Percentiles rank a stretch among this genome's conserved stretches.
These are phyloP conservation scores for Drosophila paracracens DNA, from an alignment of 2,888 invertebrate species.

Conservation along the genomic window DNA sequence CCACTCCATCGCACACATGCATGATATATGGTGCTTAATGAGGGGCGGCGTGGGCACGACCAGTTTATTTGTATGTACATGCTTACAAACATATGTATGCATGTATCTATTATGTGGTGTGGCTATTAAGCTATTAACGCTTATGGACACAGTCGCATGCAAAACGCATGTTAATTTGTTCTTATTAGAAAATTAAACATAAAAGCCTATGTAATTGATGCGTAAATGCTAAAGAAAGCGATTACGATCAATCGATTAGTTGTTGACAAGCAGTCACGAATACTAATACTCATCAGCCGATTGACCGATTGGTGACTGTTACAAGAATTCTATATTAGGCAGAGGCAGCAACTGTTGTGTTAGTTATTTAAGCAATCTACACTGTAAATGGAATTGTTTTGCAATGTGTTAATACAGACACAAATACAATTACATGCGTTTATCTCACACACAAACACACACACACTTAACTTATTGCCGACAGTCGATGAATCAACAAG, in stretches of 20 bases:
- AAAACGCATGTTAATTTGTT: constrained; percentile 35
- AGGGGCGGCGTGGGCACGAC: constrained; percentile 18
- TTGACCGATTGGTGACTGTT: constrained; percentile 13
- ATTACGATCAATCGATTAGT: constrained; percentile 15
- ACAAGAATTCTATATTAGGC: constrained; percentile 47
- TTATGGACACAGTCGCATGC: constrained; percentile 5
- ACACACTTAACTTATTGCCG: constrained; percentile 21
- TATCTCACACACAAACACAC: constrained; percentile 32
- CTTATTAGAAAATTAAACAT: constrained; percentile 34
- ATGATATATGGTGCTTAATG: constrained; percentile 22
- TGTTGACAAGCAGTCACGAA: constrained; percentile 16
- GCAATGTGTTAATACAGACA: constrained; percentile 15
- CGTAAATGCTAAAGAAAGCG: constrained; percentile 33
- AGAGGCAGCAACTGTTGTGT: constrained; percentile 21
- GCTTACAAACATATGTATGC: constrained; percentile 2
- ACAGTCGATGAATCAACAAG: constrained; percentile 61
- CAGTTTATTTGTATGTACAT: constrained; percentile 4
- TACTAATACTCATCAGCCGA: constrained; percentile 22
- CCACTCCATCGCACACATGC: constrained; percentile 14
- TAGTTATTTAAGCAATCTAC: constrained; percentile 18
- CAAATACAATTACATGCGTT: constrained; percentile 16
- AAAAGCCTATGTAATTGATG: constrained; percentile 40
- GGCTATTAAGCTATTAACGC: constrained; percentile 36
- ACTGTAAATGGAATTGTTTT: constrained; percentile 45
- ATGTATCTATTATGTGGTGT: constrained; percentile 5